Conservation (phyloP, 2,113 vertebrate species). For the Oenanthe melanoleuca region DNA sequence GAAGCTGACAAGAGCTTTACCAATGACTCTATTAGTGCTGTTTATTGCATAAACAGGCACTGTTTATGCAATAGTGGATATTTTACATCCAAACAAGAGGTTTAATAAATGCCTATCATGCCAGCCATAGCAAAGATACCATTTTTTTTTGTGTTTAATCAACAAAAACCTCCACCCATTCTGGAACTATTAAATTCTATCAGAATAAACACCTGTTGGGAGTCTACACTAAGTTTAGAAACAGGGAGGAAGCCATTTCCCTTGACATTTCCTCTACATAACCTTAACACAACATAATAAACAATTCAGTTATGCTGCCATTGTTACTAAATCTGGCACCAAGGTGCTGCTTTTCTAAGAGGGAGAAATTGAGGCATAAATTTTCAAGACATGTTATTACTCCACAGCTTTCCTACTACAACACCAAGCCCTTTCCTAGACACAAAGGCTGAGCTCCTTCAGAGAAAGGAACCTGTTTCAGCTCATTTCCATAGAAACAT, state of each 20-base stretch:
- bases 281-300: background rate
- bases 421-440: background rate
- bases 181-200: background rate
- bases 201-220: background rate
- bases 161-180: background rate
- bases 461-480: background rate
- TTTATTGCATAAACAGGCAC: background rate
- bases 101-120: background rate
- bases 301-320: background rate
- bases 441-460: background rate
- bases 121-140: background rate
- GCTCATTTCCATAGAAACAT: background rate
- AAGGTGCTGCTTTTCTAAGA: conserved; percentile 7
- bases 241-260: background rate
- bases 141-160: background rate
- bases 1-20: background rate
- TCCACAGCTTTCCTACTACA: background rate
- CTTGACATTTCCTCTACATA: conserved; percentile 27
- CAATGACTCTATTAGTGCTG: background rate
- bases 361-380: background rate
- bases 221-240: background rate
- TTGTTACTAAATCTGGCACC: background rate
- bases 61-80: background rate
- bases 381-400: background rate
- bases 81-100: background rate